phyloP scores from a whole-genome alignment of 1,140 invertebrate species.

The Branchinecta lindahli region DNA sequence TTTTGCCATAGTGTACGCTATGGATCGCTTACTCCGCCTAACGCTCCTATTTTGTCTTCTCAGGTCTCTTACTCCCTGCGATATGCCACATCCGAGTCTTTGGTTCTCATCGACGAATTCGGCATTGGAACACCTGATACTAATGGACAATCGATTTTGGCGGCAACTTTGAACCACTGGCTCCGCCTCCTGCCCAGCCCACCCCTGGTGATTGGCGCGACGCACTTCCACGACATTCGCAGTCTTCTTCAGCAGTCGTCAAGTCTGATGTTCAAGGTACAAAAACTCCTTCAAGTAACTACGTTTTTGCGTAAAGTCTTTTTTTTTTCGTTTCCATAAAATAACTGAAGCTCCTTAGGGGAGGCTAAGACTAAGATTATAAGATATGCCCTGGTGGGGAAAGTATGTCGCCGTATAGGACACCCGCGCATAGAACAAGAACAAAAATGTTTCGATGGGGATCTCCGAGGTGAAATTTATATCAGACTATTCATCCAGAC shows the following conservation, averaged over 20 bases:
- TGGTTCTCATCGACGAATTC: conserved; percentile 80
- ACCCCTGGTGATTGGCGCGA: conserved; percentile 57
- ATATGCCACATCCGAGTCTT: conserved; percentile 43
- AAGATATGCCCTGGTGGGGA: neutral
- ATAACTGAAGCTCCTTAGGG: neutral
- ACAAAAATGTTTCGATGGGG: neutral
- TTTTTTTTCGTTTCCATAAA: neutral
- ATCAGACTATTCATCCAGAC: neutral
- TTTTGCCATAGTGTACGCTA: too few species aligned
- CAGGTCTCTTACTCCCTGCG: conserved; percentile 53
- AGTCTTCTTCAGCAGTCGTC: conserved; percentile 33
- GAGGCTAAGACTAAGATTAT: neutral
- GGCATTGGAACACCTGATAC: conserved; percentile 65
- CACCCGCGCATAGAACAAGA: neutral
- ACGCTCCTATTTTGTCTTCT: conserved; percentile 19
- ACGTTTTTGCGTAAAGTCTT: neutral
- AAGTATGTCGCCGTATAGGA: neutral
- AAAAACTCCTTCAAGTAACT: neutral
- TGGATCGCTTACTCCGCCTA: too few species aligned
- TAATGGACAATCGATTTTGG: conserved; percentile 53
- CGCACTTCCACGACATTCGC: conserved; percentile 52
- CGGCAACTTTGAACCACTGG: conserved; percentile 46
- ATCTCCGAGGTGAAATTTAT: neutral
- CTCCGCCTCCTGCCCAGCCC: conserved; percentile 37
- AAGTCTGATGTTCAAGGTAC: neutral